Conservation (phyloP, 2,113 vertebrate genomes). For the Suncus etruscus region DNA sequence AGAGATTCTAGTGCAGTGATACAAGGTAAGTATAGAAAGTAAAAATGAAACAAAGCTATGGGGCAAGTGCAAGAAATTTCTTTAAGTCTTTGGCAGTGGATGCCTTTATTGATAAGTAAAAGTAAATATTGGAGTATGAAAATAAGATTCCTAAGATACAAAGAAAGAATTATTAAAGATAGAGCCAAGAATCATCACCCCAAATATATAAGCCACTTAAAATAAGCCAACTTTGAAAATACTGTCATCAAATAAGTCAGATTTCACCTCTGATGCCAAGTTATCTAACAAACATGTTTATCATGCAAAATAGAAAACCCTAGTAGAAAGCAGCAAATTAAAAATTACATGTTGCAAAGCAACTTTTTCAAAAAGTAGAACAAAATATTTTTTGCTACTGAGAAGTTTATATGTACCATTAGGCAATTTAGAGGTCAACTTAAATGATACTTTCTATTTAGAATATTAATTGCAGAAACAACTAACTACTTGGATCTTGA, state of each 20-base stretch:
- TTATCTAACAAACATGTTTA: neutral
- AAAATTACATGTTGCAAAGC: neutral
- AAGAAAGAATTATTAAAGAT: conserved; percentile 34
- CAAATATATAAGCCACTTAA: neutral
- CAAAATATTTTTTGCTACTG: neutral
- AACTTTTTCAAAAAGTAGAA: conserved; percentile 5
- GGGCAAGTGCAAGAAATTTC: neutral
- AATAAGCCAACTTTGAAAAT: conserved; percentile 29
- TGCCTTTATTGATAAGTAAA: neutral
- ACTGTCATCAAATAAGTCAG: neutral
- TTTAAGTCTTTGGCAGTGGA: neutral
- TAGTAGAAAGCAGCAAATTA: neutral
- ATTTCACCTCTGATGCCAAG: neutral
- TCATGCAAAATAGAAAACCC: neutral
- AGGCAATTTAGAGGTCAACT: neutral
- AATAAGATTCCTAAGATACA: neutral
- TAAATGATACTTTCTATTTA: conserved; percentile 4
- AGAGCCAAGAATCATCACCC: neutral
- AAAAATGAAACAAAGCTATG: neutral
- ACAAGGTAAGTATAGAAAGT: too few relatives aligned
- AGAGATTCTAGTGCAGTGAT: neutral
- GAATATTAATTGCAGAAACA: neutral
- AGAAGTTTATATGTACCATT: neutral
- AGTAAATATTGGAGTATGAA: neutral
- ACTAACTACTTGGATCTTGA: neutral